These are phyloP conservation scores for Drosophila eohydei DNA, from an alignment of 2,888 invertebrate species.

Conservation along the genomic window DNA sequence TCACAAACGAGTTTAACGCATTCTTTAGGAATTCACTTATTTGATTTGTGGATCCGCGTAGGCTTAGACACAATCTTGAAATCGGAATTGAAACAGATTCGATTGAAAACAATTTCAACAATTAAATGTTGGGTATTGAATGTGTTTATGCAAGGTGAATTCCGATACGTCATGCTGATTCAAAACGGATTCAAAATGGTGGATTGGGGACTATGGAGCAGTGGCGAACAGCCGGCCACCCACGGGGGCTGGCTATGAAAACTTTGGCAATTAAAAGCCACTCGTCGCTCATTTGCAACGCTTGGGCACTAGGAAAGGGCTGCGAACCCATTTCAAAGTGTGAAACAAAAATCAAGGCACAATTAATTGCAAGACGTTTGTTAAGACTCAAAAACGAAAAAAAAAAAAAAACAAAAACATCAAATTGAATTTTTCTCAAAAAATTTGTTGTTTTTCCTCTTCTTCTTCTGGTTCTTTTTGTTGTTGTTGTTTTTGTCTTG, in stretches of 20 bases:
- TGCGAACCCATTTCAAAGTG: constrained; percentile 65
- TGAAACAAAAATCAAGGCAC: constrained; percentile 74
- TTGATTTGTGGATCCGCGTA: not conserved
- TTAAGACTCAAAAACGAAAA: constrained; percentile 24
- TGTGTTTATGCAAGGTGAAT: constrained; percentile 21
- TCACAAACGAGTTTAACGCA: not conserved
- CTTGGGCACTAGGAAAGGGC: constrained; percentile 36
- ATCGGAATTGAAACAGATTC: not conserved
- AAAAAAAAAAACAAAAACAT: constrained; percentile 25
- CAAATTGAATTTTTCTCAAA: constrained; percentile 64
- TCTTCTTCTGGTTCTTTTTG: not conserved
- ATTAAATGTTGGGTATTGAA: constrained; percentile 21
- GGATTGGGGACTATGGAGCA: not conserved
- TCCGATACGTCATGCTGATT: constrained; percentile 27
- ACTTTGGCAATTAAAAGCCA: constrained; percentile 71
- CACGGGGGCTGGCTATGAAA: constrained; percentile 24
- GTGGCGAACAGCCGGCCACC: not conserved
- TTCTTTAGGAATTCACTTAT: not conserved
- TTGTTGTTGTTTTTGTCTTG: constrained; percentile 12
- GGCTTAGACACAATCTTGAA: not conserved
- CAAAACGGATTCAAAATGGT: not conserved
- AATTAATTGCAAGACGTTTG: constrained; percentile 77
- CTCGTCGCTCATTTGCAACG: constrained; percentile 61
- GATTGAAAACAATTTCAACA: constrained; percentile 4
- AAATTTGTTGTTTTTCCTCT: constrained; percentile 4